Evolutionary conservation across 1,140 invertebrate genomes (phyloP), one percentile per base, ranked within the genome.

Genomic region (Tetramorium simillimum): DNA sequence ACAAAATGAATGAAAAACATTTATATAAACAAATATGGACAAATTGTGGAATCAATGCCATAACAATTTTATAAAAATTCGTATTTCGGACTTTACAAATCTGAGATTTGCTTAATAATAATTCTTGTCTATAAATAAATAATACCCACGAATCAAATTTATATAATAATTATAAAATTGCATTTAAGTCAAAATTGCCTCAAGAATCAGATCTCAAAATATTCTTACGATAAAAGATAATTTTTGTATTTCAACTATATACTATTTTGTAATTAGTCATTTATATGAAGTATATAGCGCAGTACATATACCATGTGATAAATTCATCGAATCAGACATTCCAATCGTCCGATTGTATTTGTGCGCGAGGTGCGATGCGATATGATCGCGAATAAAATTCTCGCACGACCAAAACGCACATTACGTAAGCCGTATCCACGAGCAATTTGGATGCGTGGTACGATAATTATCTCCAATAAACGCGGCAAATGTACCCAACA

Each of bases 391-490:
- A 84, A 60, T 72, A 62, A 49, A 72, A 89, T 89, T 85, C 78
- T 58, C 63, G 63, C 63, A 53, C 49, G 53, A 77, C 33, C 78
- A 65, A 70, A 84, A 88, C 37, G 24, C n/a, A 24, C 33, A 63
- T 88, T 88, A 28, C 33, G 28, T 77, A 84, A 88, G 58, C 56
- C 51, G 43, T 88, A 65, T 14, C 67, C 58, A 49, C 67, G 24
- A 33, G 40, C 37, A 24, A 28, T 56, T 84, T 53, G 16, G 40
- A 21, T 56, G 70, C 58, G 51, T n/a, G 49, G 3, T 65, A 33
- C 24, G 63, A 63, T 76, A 84, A 88, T 88, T 84, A 84, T 76
- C 49, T 43, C 51, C 28, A 43, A 76, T 85, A 67, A 85, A 77
- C 28, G 63, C 16, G 37, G 58, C 21, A 82, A 84, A 62, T 18